Evolutionary conservation across 2,797 vertebrate genomes (phyloP), one percentile per base, ranked within the genome.

Genomic region (Aplochiton taeniatus): DNA sequence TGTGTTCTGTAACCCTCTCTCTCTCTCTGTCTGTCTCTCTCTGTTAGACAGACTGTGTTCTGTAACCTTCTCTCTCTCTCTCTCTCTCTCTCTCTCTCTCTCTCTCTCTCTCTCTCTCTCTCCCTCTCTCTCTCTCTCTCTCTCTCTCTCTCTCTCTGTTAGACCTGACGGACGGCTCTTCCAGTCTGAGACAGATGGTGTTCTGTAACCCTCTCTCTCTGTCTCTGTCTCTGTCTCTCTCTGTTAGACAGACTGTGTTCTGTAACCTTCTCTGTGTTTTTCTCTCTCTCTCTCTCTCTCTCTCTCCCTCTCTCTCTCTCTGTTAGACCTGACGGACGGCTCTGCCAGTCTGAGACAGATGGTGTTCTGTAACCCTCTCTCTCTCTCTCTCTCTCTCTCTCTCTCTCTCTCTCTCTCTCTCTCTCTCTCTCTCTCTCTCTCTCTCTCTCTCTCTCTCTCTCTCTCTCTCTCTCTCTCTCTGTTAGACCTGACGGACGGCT

Each of bases 81-180:
- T 51, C 50, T 51, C 11, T 10, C 47, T 9, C 13, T n/a, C 46
- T 61, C 8, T 14, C 14, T 10, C 47, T 11, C n/a, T 16, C 2
- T 4, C 8, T 45, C 16, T 11, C 11, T 50, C 10, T 51, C 31
- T 50, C 14, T 57, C 20, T 20, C 7, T 13, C 20, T 1, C 1
- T 52, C 9, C 20, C 9, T 17, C 67, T 12, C 9, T 14, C 9
- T 50, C 8, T 57, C 45, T 18, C 18, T 50, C 17, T 5, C 18
- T 48, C 41, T 17, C 42, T 11, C 17, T 0, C 9, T 47, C 1
- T 48, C 63, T 44, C 7, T 18, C 18, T 31, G 47, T 10, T 79
- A 99, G 96, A 96, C 82, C 72, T 94, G 82, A 90, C 84, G 0
- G 88, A 93, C 0, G 92, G 92, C 45, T 86, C 89, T 4, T 86